Evolutionary conservation across 2,797 vertebrate genomes (phyloP).

Genomic region (Masticophis lateralis): DNA sequence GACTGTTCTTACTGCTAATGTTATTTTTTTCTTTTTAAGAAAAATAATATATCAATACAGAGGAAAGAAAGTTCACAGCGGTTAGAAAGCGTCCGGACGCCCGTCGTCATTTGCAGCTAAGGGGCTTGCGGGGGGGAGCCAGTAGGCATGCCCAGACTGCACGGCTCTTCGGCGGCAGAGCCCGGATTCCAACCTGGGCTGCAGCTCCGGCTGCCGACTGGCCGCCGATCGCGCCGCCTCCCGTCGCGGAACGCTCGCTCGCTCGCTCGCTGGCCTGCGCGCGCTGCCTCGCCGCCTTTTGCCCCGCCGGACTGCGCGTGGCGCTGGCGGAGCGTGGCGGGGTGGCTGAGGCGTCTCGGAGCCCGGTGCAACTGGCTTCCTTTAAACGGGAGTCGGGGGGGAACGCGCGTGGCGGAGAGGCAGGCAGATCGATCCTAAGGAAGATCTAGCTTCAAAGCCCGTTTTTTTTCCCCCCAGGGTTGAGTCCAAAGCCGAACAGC

Average conservation of each 20-base stretch:
- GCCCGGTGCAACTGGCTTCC: conserved; percentile 18
- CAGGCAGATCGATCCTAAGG: neutral
- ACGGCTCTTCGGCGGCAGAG: neutral
- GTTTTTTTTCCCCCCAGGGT: neutral
- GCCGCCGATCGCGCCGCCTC: conserved; percentile 42
- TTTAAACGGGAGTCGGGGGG: neutral
- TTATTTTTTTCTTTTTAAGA: neutral
- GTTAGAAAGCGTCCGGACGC: neutral
- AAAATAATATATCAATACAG: neutral
- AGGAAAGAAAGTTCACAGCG: conserved; percentile 10
- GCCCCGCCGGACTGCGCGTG: conserved; percentile 2
- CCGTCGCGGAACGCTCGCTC: conserved; percentile 27
- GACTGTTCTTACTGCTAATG: neutral
- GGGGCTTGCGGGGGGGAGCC: neutral
- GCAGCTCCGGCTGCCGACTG: neutral
- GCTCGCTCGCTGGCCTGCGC: conserved; percentile 25
- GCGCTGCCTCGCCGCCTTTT: neutral
- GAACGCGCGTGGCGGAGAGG: neutral
- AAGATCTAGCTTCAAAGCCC: neutral
- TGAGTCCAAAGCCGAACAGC: neutral
- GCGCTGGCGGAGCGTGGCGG: conserved; percentile 3
- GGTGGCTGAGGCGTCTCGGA: conserved; percentile 23
- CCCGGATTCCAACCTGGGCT: conserved; percentile 1
- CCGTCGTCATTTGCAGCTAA: neutral
- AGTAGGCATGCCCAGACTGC: neutral